phyloP scores from a whole-genome alignment of 2,113 vertebrate species.

The Rhinichthys klamathensis region DNA sequence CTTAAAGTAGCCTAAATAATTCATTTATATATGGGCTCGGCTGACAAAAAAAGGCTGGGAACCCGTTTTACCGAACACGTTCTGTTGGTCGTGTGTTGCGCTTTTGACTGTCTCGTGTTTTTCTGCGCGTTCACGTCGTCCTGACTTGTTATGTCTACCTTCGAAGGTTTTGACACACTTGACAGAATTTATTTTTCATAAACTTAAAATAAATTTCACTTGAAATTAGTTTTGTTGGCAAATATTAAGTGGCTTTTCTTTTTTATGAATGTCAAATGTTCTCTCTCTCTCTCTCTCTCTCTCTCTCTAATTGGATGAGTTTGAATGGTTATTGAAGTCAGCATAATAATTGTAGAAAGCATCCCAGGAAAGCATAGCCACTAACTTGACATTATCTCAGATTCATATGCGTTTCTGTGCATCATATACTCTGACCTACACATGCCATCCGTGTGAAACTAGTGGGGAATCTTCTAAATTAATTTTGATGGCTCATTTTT shows the following conservation, averaged over 20 bases:
- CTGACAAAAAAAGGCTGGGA: too few relatives aligned
- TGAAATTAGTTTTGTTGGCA: not conserved
- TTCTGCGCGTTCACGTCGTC: not conserved
- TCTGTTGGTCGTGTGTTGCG: too few relatives aligned
- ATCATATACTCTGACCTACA: not conserved
- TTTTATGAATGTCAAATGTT: not conserved
- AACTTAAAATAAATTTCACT: not conserved
- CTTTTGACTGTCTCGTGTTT: not conserved
- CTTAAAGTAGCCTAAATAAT: not conserved
- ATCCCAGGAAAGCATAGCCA: too few relatives aligned
- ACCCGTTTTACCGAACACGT: too few relatives aligned
- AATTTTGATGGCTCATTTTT: not conserved
- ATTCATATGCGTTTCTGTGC: not conserved
- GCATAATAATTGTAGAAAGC: too few relatives aligned
- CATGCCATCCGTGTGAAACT: not conserved
- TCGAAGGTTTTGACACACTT: not conserved
- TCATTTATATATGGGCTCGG: too few relatives aligned
- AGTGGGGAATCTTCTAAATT: not conserved
- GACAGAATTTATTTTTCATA: not conserved
- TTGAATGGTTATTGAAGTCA: too few relatives aligned
- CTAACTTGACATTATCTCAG: not conserved
- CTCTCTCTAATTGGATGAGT: too few relatives aligned
- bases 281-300: too few relatives aligned
- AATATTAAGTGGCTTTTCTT: not conserved
- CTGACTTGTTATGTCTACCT: not conserved